Evolutionary conservation across 2,797 vertebrate species (phyloP).

Genomic region (Acomys russatus): DNA sequence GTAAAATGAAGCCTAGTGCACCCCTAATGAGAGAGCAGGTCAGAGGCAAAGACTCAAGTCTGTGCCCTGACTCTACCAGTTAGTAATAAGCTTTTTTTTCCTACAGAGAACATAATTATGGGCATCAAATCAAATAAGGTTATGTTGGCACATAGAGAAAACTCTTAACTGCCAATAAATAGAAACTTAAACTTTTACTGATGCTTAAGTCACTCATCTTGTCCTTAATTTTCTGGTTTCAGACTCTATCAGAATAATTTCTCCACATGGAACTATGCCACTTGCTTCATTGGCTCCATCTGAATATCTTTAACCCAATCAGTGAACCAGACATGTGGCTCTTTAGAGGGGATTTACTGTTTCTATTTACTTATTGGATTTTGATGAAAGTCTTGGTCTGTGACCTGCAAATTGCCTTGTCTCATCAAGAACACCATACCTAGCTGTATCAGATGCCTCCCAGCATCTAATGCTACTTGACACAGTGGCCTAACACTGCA

Average conservation of each 20-base stretch:
- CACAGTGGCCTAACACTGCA: not conserved
- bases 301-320: not conserved
- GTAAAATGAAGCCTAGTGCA: constrained; percentile 27
- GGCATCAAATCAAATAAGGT: constrained; percentile 22
- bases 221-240: not conserved
- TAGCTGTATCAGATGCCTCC: not conserved
- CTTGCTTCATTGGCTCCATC: not conserved
- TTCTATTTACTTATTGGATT: not conserved
- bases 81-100: not conserved
- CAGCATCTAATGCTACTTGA: not conserved
- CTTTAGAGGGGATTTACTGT: constrained; percentile 2
- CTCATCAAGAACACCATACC: not conserved
- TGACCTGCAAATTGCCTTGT: not conserved
- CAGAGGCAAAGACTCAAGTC: not conserved
- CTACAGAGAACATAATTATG: not conserved
- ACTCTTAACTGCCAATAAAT: constrained; percentile 34
- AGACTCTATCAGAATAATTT: constrained; percentile 19
- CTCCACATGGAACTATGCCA: not conserved
- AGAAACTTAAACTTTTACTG: not conserved
- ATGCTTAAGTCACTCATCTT: not conserved
- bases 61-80: not conserved
- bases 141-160: constrained; percentile 10
- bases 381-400: not conserved
- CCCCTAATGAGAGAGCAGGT: not conserved
- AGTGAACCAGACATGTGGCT: not conserved